These are phyloP conservation scores for Micromesistius poutassou DNA, from an alignment of 2,797 vertebrate species.

Conservation along the genomic window DNA sequence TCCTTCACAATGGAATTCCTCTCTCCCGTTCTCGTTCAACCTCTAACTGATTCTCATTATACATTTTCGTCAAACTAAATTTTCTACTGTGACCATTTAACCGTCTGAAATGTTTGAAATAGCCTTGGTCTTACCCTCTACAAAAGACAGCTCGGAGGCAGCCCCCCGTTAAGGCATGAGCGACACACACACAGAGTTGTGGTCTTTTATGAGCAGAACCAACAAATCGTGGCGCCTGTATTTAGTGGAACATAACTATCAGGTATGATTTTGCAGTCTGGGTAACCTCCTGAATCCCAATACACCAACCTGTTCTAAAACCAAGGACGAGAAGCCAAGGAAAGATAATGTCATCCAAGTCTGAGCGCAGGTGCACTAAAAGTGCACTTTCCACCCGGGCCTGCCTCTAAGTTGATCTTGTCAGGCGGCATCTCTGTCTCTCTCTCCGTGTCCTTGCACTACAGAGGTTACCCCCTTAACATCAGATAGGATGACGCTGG, in stretches of 20 bases:
- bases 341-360: conserved; percentile 3
- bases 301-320: neutral
- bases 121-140: conserved; percentile 46
- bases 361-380: conserved; percentile 53
- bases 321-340: neutral
- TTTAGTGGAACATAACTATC: conserved; percentile 1
- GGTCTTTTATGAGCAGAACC: conserved; percentile 5
- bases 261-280: neutral
- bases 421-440: conserved; percentile 61
- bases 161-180: conserved; percentile 11
- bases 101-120: conserved; percentile 48
- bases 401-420: conserved; percentile 58
- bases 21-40: conserved; percentile 44
- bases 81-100: conserved; percentile 48
- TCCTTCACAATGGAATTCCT: conserved; percentile 52
- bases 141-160: conserved; percentile 27
- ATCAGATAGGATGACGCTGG: conserved; percentile 60
- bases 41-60: conserved; percentile 50
- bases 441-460: conserved; percentile 57
- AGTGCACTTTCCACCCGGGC: conserved; percentile 47
- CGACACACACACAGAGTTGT: neutral
- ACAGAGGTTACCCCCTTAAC: conserved; percentile 64
- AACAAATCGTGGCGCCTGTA: neutral
- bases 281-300: neutral
- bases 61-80: conserved; percentile 52